Percentiles rank a stretch among this genome's conserved stretches.
Evolutionary conservation across 2,888 invertebrate species (phyloP).

Genomic region (Diplazon laetatorius): DNA sequence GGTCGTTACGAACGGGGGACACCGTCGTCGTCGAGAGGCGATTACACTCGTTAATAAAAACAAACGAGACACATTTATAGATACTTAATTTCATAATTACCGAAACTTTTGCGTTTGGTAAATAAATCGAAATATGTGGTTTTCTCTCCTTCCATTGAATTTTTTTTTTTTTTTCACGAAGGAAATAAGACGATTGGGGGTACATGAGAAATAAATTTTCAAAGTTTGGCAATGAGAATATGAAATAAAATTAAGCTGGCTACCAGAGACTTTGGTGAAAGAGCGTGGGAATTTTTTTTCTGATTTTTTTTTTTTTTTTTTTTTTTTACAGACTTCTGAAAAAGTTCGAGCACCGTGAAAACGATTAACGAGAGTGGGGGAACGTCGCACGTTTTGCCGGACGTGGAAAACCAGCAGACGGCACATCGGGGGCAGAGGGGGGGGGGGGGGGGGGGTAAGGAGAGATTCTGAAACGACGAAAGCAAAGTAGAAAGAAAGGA

Average conservation of each 20-base stretch:
- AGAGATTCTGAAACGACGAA: not conserved
- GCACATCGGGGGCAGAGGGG: too few relatives aligned
- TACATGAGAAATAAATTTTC: too few relatives aligned
- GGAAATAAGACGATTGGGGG: too few relatives aligned
- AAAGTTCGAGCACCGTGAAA: conserved; percentile 12
- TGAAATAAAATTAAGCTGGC: not conserved
- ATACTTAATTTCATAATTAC: not conserved
- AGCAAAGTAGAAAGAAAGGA: not conserved
- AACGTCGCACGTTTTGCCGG: not conserved
- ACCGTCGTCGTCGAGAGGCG: not conserved
- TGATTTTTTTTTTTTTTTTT: too few relatives aligned
- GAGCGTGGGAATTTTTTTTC: not conserved
- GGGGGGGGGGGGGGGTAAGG: too few relatives aligned
- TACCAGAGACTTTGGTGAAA: not conserved
- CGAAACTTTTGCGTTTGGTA: too few relatives aligned
- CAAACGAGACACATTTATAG: not conserved
- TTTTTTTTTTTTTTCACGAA: too few relatives aligned
- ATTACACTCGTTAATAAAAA: not conserved
- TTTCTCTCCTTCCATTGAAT: too few relatives aligned
- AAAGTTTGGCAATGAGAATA: not conserved
- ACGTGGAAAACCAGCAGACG: not conserved
- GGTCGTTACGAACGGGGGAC: not conserved
- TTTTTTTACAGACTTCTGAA: not conserved
- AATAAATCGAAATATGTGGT: too few relatives aligned
- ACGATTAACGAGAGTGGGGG: not conserved